Base-by-base conservation (phyloP, 2,113 vertebrate genomes). In the Dasyprocta punctata region DNA sequence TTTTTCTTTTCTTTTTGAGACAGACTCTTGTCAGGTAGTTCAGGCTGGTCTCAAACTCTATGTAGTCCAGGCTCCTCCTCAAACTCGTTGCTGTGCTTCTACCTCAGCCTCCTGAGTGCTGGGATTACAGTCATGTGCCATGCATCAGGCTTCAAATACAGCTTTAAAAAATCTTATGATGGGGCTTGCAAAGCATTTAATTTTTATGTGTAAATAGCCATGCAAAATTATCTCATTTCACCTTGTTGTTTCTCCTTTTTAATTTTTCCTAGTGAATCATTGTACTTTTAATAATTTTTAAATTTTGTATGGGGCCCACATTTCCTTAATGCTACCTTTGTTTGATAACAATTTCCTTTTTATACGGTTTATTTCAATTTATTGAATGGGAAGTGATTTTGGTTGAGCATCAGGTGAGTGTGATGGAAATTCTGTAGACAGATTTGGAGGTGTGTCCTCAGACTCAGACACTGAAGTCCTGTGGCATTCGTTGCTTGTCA, bases 401-500 rank as follows among this genome's bases (percentile, higher is more conserved):
- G 47, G 38, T 58, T 22, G 49, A 65, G 26, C 87, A 47, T 60
- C 56, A 60, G 56, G 78, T 65, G 73, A 61, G 7, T 30, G 6
- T 44, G 47, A 7, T 65, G 24, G 3, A 28, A 52, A 38, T 65
- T 90, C 69, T 87, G 47, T 28, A 17, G 47, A 4, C 2, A 85
- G 16, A n/a, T 38, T 86, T 80, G 84, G 73, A 93, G 54, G n/a
- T 4, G 6, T 56, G 22, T n/a, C 13, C 73, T 92, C 54, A 78
- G 22, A 38, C 16, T 47, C 30, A 77, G 61, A 22, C 49, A n/a
- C 26, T 54, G 52, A 67, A 54, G 41, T 90, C 52, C 54, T 3
- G 26, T 56, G n/a, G 16, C n/a, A 0, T 83, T 88, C 17, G 16
- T 69, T 69, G 2, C 65, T 36, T n/a, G 16, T 63, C 63, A 99